Evolutionary conservation across 2,888 invertebrate species (phyloP), one percentile per base, ranked within the genome.

Genomic region (Metacarcinus magister): DNA sequence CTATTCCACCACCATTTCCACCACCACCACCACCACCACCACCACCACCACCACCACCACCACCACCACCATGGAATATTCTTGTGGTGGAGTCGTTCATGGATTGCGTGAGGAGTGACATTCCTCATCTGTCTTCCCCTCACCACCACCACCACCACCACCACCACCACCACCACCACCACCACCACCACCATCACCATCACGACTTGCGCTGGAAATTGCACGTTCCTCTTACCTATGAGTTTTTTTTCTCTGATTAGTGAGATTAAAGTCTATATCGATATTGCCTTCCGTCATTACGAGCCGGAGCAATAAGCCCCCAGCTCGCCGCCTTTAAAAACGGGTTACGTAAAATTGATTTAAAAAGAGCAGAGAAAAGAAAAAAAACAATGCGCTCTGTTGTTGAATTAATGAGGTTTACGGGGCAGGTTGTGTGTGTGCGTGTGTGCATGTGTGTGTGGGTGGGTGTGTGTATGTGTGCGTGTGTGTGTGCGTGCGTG

Each of bases 271-370:
- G 82, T 82, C 82, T 82, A 82, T 82, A 82, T 82, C 82, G 82
- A 82, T 82, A 82, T 82, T 82, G 82, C 82, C 82, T 32, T 82
- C 82, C 82, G 82, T 32, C 82, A 82, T 82, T 82, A 82, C 82
- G 82, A 82, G 32, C 82, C 82, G 82, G 75, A 82, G 8, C 82
- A 82, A 82, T 82, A 82, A 82, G 7, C 32, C 32, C 32, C 82
- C 32, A 2, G 8, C 82, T 7, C 82, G 32, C 28, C 10, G 82
- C 28, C 82, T 82, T 32, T 82, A 82, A 28, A 82, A 82, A 82
- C 82, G 32, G 82, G 82, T 32, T 82, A 32, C 82, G 82, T 82
- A 82, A 82, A 82, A 10, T 28, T 82, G 82, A 32, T 82, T 82
- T 13, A 82, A 82, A 32, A 16, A 82, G 16, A 28, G 16, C 13